Conservation (phyloP, 1,140 invertebrate species). For the Nasonia longicornis region DNA sequence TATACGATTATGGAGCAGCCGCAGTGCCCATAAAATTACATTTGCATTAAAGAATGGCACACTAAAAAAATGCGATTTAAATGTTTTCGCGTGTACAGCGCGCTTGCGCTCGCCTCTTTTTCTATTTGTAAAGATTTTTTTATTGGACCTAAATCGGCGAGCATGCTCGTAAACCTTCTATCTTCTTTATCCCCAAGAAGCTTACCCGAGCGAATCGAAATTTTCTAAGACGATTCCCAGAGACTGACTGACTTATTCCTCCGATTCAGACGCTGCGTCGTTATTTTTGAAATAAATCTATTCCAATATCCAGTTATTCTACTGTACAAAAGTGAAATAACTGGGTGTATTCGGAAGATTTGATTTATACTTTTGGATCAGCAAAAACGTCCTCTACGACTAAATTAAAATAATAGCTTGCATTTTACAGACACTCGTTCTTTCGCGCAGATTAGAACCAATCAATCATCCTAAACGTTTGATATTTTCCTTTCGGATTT, state of each 20-base stretch:
- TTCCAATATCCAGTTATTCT: too few relatives aligned
- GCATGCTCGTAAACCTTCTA: not conserved
- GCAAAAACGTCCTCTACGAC: too few relatives aligned
- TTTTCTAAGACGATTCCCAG: not conserved
- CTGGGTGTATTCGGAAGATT: not conserved
- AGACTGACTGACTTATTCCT: not conserved
- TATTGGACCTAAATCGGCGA: not conserved
- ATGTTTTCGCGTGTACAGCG: not conserved
- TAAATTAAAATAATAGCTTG: too few relatives aligned
- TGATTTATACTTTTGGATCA: too few relatives aligned
- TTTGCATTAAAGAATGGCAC: slow-evolving; percentile 5
- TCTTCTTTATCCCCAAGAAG: not conserved
- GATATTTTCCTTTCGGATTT: not conserved
- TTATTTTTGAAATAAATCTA: not conserved
- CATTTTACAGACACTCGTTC: too few relatives aligned
- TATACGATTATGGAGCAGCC: not conserved
- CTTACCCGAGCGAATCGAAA: slow-evolving; percentile 13
- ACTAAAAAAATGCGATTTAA: not conserved
- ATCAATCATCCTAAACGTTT: not conserved
- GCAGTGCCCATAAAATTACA: slow-evolving; percentile 9
- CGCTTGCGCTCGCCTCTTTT: too few relatives aligned
- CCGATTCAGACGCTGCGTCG: too few relatives aligned
- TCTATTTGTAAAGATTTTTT: slow-evolving; percentile 12
- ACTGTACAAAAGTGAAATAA: too few relatives aligned
- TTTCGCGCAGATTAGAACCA: not conserved